Evolutionary conservation across 1,140 invertebrate species (phyloP), one percentile per base, ranked within the genome.

Genomic region (Zaprionus tsacasi): DNA sequence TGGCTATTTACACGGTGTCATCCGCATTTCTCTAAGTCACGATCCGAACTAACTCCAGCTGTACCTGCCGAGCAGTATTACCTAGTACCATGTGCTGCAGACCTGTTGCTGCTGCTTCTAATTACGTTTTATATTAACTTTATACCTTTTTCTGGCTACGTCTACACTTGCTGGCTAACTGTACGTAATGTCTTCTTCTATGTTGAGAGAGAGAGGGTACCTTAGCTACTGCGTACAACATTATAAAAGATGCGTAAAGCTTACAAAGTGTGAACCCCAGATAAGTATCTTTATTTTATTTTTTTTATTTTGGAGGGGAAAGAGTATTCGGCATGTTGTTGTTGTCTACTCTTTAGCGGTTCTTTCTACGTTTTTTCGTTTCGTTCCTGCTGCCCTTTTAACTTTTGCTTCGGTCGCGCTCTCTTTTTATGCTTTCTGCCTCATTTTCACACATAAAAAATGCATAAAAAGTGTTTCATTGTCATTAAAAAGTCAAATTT

Each of bases 401-500:
- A 8, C 38, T 36, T 12, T 56, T 63, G 54, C 54, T 75, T 69
- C 58, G 8, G 68, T 40, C 65, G 35, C 15, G 58, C 54, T 30
- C 54, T 66, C 64, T 72, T 77, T 73, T 73, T 69, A 25, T 77
- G 69, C 58, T 77, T 78, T 82, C 76, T 78, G 78, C 78, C 70
- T 80, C 70, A 85, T 89, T 89, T 88, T 88, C 85, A 88, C 85
- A 88, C 85, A 85, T 88, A 89, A 88, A 89, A 89, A 72, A 76
- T 48, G 69, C 75, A 78, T 89, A 54, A 88, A 81, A 82, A 81
- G 70, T 85, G 78, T 76, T 85, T 81, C 82, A 83, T 81, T 81
- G 82, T 79, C 85, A 88, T 88, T 88, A 89, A 89, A 88, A 89
- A 88, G 78, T 89, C 69, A 79, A 88, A 88, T 88, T 89, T 89